Evolutionary conservation across 2,797 vertebrate species (phyloP).

Genomic region (Enteromius unitaeniatus): DNA sequence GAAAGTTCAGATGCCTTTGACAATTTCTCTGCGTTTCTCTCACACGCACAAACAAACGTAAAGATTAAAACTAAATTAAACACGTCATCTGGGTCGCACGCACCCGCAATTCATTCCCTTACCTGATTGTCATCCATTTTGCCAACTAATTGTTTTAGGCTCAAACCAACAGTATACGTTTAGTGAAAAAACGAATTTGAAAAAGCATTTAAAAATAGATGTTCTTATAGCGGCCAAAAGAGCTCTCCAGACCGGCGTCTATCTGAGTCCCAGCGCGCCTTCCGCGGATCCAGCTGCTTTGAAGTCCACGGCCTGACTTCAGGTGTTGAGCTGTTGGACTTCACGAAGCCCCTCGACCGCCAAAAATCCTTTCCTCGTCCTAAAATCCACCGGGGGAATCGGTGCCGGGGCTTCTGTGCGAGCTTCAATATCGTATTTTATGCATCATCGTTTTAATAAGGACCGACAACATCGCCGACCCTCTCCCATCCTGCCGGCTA

Average conservation of each 20-base stretch:
- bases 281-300: conserved; percentile 63
- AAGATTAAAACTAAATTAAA: neutral
- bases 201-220: neutral
- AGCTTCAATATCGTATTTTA: conserved; percentile 69
- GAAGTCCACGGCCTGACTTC: conserved; percentile 74
- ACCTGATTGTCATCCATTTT: conserved; percentile 30
- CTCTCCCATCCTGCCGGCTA: conserved; percentile 79
- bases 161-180: neutral
- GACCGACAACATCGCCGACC: conserved; percentile 78
- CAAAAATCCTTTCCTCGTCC: conserved; percentile 52
- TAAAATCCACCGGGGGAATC: conserved; percentile 67
- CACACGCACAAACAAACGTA: neutral
- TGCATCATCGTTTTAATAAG: conserved; percentile 82
- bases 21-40: neutral
- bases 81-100: neutral
- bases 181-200: neutral
- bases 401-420: conserved; percentile 52
- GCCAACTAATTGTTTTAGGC: conserved; percentile 1
- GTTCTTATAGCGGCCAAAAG: neutral
- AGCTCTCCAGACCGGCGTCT: conserved; percentile 51
- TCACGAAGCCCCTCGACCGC: conserved; percentile 64
- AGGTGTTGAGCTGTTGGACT: conserved; percentile 72
- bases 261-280: conserved; percentile 28
- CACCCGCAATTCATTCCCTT: conserved; percentile 13
- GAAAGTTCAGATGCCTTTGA: neutral